phyloP scores from a whole-genome alignment of 2,888 invertebrate genomes.

The Crematogaster levior region DNA sequence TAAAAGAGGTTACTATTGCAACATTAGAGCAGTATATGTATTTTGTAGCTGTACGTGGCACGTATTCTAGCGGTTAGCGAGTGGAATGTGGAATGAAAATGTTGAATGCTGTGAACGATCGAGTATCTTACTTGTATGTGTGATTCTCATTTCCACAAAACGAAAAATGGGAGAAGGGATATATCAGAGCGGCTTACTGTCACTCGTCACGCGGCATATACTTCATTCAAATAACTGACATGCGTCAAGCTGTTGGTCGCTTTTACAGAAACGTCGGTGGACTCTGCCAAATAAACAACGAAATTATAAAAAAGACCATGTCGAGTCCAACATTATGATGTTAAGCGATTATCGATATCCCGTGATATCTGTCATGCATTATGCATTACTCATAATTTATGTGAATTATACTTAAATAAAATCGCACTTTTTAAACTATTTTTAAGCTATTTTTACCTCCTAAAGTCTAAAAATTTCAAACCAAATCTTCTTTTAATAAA shows the following conservation, averaged over 20 bases:
- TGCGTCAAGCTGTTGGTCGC: conserved; percentile 46
- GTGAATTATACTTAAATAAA: not conserved
- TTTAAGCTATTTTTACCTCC: too few relatives aligned
- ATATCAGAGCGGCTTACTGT: conserved; percentile 37
- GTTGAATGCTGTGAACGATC: conserved; percentile 31
- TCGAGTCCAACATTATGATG: conserved; percentile 21
- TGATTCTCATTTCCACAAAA: conserved; percentile 36
- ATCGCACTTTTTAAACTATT: not conserved
- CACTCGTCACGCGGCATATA: conserved; percentile 45
- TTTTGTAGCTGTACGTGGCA: conserved; percentile 47
- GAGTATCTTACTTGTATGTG: conserved; percentile 26
- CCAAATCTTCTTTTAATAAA: not conserved
- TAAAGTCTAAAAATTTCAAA: not conserved
- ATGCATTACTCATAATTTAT: conserved; percentile 2
- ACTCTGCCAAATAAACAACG: conserved; percentile 36
- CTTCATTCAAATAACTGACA: conserved; percentile 50
- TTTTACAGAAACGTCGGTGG: conserved; percentile 42
- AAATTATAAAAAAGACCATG: conserved; percentile 43
- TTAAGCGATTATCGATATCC: conserved; percentile 39
- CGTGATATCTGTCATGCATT: conserved; percentile 29
- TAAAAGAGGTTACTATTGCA: conserved; percentile 4
- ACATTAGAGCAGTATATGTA: conserved; percentile 45
- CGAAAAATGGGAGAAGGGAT: conserved; percentile 14
- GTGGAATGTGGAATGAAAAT: conserved; percentile 26
- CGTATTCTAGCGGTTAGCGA: conserved; percentile 53